A percentile compares a stretch with the other conserved stretches of the same genome.
These are phyloP conservation scores for Aldrovandia affinis DNA, from an alignment of 2,797 vertebrate species.

Conservation along the genomic window DNA sequence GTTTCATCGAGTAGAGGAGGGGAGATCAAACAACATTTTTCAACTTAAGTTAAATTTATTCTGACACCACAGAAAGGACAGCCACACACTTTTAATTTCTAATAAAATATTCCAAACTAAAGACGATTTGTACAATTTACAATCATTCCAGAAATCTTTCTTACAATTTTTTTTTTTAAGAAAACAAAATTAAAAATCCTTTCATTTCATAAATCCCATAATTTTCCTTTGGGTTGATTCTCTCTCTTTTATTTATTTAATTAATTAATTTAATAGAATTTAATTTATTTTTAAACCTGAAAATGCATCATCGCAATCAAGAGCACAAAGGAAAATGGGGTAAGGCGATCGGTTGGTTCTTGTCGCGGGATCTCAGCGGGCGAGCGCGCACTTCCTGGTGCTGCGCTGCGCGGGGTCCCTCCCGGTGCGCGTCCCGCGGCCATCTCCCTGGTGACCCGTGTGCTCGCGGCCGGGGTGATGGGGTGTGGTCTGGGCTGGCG, in stretches of 20 bases:
- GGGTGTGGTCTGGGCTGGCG: slow-evolving; percentile 45
- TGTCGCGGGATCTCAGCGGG: slow-evolving; percentile 37
- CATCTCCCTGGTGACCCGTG: slow-evolving; percentile 51
- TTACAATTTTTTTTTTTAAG: too few species aligned
- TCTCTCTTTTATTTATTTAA: slow-evolving; percentile 30
- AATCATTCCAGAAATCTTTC: slow-evolving; percentile 59
- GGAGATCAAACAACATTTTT: background rate
- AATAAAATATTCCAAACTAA: slow-evolving; percentile 62
- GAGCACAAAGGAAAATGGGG: slow-evolving; percentile 43
- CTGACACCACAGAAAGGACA: slow-evolving; percentile 59
- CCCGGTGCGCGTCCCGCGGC: slow-evolving; percentile 29
- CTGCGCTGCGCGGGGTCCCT: slow-evolving; percentile 14
- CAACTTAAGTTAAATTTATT: slow-evolving; percentile 73
- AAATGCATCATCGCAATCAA: slow-evolving; percentile 65
- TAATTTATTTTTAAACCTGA: slow-evolving; percentile 62
- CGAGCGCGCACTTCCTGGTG: slow-evolving; percentile 38
- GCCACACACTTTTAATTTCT: slow-evolving; percentile 70
- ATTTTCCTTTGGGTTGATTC: slow-evolving; percentile 58
- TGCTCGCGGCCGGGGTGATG: slow-evolving; percentile 44
- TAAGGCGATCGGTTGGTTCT: slow-evolving; percentile 40
- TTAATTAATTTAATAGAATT: too few species aligned
- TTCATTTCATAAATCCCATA: slow-evolving; percentile 62
- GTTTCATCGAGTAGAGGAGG: background rate
- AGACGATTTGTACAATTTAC: slow-evolving; percentile 69
- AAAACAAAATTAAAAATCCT: slow-evolving; percentile 52